Evolutionary conservation across 2,797 vertebrate species (phyloP), one percentile per base, ranked within the genome.

Genomic region (Ibycter americanus): DNA sequence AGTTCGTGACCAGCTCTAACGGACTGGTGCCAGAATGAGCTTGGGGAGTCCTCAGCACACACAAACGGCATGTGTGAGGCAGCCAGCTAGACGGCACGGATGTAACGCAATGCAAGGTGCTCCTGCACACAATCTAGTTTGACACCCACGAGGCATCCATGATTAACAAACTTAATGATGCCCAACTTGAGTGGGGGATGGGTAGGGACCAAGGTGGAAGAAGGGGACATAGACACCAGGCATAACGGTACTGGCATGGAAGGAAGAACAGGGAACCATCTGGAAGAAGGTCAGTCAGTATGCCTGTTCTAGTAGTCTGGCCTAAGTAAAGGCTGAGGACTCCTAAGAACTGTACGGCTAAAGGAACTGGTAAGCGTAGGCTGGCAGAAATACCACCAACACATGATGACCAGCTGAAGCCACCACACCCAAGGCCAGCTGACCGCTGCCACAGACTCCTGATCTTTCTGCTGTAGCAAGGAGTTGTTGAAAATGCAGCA

Each of bases 51-150:
- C 63, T 66, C 14, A 18, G 55, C 65, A 38, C 36, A 63, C 26
- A n/a, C 0, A 2, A 66, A 47, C 0, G 0, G 19, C 19, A 46
- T 4, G 7, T 8, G 1, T 1, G 5, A 71, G 26, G 58, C 77
- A 71, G 47, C 38, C 49, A 42, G 21, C 9, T 8, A 38, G 22
- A 22, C 6, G 20, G 55, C 4, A 2, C 0, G 8, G 46, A 49
- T 26, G 40, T 63, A 72, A 4, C 5, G 10, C 49, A 49, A 14
- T 2, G 34, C 20, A 29, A 52, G 23, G 49, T 31, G 62, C 15
- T 82, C 34, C 54, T 49, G 40, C 22, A 13, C 29, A 34, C 29
- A 12, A 5, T 6, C n/a, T 36, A 12, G 42, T 85, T 40, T 0
- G 0, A 73, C 55, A 62, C 4, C 15, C 38, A 49, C 15, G 27